Evolutionary conservation across 2,113 vertebrate genomes (phyloP), one percentile per base, ranked within the genome.

Genomic region (Podocnemis expansa): DNA sequence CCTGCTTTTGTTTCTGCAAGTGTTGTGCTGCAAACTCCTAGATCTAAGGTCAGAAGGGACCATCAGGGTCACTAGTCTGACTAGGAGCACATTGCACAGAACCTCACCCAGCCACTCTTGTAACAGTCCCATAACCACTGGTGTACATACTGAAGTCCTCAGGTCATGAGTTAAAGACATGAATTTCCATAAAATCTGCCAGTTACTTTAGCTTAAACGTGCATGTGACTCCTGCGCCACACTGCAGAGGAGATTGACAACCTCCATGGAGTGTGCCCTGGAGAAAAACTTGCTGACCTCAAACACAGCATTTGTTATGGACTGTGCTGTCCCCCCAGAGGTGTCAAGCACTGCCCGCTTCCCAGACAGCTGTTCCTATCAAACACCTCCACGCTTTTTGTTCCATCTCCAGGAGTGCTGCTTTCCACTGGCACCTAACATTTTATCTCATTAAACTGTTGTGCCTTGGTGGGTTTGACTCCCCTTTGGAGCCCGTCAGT

Each of bases 1-100:
- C n/a, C 73, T 84, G 29, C 55, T 93, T 89, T 91, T 93, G 25
- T 45, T 90, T 89, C 63, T 88, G 52, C 43, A 93, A 75, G 43
- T 60, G 2, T 82, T 89, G 24, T n/a, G 43, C 70, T 83, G 45
- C 81, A 88, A 25, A 22, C 73, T 80, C 21, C 3, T 67, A 21
- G n/a, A 38, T 22, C 38, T 70, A 70, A 21, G 19, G n/a, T 38
- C 63, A 38, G n/a, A 21, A n/a, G 63, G 34, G 63, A 67, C 63
- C 34, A 67, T 38, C 63, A 38, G n/a, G 63, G 19, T 67, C 34
- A 52, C 51, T 38, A 38, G 63, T 21, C 17, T 67, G 63, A n/a
- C 63, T 34, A 14, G 27, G 12, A n/a, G 63, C 34, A 38, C 63
- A 17, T 34, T n/a, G 60, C 34, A 67, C 14, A 67, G 60, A n/a